Conservation (phyloP, 2,113 vertebrate species). For the Strigops habroptila region DNA sequence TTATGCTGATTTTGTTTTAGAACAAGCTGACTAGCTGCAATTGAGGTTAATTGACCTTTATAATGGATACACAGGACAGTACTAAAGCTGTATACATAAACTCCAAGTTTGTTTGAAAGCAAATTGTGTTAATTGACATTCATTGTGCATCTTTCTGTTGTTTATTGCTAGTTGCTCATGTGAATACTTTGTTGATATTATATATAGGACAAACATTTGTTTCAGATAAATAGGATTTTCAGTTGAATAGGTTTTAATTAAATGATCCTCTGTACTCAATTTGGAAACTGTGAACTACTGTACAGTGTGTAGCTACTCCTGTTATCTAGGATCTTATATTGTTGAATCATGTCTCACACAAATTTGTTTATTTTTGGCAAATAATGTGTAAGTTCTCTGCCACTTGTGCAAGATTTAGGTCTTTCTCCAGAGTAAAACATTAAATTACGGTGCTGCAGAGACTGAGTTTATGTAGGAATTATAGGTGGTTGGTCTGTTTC, state of each 20-base stretch:
- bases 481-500: neutral
- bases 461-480: neutral
- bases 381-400: constrained; percentile 9
- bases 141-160: constrained; percentile 68
- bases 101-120: constrained; percentile 62
- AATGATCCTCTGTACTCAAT: constrained; percentile 53
- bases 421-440: neutral
- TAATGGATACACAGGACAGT: constrained; percentile 62
- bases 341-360: neutral
- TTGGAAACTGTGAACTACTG: constrained; percentile 47
- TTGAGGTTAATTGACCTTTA: constrained; percentile 60
- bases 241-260: constrained; percentile 78
- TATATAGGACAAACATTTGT: constrained; percentile 72
- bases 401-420: neutral
- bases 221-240: constrained; percentile 76
- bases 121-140: constrained; percentile 76
- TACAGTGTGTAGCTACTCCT: constrained; percentile 42
- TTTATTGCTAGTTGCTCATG: constrained; percentile 73
- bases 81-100: constrained; percentile 50
- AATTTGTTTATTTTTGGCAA: constrained; percentile 32
- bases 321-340: constrained; percentile 28
- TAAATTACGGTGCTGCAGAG: neutral
- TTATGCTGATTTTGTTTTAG: constrained; percentile 62
- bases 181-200: constrained; percentile 73
- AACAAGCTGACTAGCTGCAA: constrained; percentile 55